A percentile compares a stretch with the other conserved stretches of the same genome.
phyloP scores from a whole-genome alignment of 1,140 invertebrate species.

The Sitophilus oryzae region DNA sequence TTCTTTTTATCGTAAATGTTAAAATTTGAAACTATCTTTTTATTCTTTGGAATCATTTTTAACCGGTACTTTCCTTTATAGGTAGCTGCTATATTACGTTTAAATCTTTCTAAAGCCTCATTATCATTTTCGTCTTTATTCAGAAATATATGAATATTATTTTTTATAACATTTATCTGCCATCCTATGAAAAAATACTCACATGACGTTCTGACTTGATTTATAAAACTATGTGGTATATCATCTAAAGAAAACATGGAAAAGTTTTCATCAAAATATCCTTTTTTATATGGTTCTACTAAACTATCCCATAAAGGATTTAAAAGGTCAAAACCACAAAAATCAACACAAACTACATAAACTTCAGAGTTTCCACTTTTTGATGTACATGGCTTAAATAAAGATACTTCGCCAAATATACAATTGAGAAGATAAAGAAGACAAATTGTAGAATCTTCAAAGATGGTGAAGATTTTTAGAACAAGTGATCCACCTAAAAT shows the following conservation, averaged over 20 bases:
- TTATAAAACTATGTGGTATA: conserved; percentile 61
- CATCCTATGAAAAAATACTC: conserved; percentile 57
- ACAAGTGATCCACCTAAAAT: conserved; percentile 70
- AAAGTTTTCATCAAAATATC: conserved; percentile 24
- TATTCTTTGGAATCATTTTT: conserved; percentile 21
- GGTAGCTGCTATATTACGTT: conserved; percentile 27
- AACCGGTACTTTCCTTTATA: conserved; percentile 31
- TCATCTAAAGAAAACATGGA: conserved; percentile 56
- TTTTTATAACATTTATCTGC: conserved; percentile 58
- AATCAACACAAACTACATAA: conserved; percentile 76
- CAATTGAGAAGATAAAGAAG: conserved; percentile 76
- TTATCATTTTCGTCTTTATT: conserved; percentile 46
- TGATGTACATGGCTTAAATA: conserved; percentile 86
- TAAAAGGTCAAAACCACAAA: conserved; percentile 48
- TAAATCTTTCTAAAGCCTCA: conserved; percentile 22
- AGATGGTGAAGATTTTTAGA: conserved; percentile 90
- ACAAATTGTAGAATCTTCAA: conserved; percentile 73
- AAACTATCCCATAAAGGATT: conserved; percentile 47
- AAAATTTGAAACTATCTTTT: conserved; percentile 16
- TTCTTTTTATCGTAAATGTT: conserved; percentile 12
- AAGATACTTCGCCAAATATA: conserved; percentile 62
- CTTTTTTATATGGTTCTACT: conserved; percentile 47
- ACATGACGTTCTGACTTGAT: conserved; percentile 62
- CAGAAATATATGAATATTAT: conserved; percentile 57
- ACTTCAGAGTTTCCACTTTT: conserved; percentile 92